Conservation (phyloP, 2,797 vertebrate species). For the Crocodylus rhombifer region DNA sequence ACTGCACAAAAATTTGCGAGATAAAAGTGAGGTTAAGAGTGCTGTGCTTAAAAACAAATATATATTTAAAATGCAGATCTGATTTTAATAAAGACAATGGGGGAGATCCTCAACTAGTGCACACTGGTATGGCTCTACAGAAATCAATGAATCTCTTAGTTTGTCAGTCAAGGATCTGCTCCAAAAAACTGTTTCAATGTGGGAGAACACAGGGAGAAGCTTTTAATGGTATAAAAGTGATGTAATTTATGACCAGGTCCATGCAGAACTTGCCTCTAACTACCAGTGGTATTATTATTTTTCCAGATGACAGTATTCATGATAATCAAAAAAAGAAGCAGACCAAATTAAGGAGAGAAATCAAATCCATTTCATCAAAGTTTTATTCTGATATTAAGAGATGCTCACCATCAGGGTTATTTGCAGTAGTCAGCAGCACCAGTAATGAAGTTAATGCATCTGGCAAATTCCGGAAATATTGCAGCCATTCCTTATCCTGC, state of each 20-base stretch:
- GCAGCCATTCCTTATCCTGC: conserved; percentile 88
- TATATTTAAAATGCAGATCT: not conserved
- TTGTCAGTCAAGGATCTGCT: not conserved
- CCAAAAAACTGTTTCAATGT: not conserved
- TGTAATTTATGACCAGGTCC: not conserved
- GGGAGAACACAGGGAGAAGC: not conserved
- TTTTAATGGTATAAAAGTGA: not conserved
- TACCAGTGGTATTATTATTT: not conserved
- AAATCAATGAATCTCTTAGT: not conserved
- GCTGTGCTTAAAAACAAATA: not conserved
- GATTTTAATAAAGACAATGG: not conserved
- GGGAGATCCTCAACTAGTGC: not conserved
- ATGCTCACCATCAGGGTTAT: conserved; percentile 93
- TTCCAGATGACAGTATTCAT: not conserved
- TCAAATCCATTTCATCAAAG: not conserved
- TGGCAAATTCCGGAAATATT: conserved; percentile 89
- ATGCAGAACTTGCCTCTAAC: not conserved
- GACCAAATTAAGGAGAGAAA: not conserved
- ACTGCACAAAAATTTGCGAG: conserved; percentile 80
- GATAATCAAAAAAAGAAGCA: not conserved
- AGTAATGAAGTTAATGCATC: conserved; percentile 90
- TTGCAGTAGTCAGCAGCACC: conserved; percentile 95
- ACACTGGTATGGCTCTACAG: not conserved
- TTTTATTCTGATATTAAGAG: not conserved
- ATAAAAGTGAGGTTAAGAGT: not conserved